Conservation (phyloP, 2,797 vertebrate species). For the Agapornis canus region DNA sequence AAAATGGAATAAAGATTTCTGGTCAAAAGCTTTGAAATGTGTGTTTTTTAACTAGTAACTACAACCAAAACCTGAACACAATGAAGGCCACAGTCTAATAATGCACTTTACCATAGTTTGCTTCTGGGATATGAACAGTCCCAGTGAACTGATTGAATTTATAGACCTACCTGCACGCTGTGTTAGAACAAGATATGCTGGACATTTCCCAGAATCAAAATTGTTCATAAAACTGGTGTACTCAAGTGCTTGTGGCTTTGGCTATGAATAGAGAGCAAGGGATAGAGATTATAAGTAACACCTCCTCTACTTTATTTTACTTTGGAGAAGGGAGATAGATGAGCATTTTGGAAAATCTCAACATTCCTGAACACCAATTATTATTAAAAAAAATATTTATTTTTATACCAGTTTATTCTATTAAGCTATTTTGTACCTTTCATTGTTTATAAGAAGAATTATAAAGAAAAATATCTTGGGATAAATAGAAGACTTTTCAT, state of each 20-base stretch:
- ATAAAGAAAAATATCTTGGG: neutral
- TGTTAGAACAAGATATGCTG: rapidly evolving
- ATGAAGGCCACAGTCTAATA: neutral
- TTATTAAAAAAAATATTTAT: neutral
- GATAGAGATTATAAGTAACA: neutral
- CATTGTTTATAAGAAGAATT: neutral
- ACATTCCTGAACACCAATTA: neutral
- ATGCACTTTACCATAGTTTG: neutral
- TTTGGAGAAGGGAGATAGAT: neutral
- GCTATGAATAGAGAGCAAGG: neutral
- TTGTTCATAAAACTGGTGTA: neutral
- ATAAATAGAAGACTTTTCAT: neutral
- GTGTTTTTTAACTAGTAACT: neutral
- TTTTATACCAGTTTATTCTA: neutral
- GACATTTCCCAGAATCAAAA: neutral
- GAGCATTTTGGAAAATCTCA: neutral
- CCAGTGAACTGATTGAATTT: neutral
- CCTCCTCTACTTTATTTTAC: neutral
- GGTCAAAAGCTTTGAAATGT: neutral
- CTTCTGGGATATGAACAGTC: neutral
- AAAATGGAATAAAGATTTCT: neutral
- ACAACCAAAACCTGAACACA: neutral
- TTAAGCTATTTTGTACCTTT: neutral
- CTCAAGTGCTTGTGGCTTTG: neutral
- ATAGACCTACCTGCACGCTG: neutral